Evolutionary conservation across 2,888 invertebrate species (phyloP), one percentile per base, ranked within the genome.

Genomic region (Watsonalla cultraria): DNA sequence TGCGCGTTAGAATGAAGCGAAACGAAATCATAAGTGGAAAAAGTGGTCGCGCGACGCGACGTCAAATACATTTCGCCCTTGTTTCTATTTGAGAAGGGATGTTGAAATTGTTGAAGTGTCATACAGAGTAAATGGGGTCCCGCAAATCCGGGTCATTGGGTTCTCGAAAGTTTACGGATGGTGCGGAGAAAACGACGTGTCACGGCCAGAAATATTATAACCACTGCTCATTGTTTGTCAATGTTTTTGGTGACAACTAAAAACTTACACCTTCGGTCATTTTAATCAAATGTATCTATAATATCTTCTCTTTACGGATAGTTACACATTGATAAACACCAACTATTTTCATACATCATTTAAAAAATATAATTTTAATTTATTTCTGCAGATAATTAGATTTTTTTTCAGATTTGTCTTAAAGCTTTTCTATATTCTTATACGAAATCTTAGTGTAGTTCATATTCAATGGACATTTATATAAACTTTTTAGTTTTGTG

Each of bases 21-120:
- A 37, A 48, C 13, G 37, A 15, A 48, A 48, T 37, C 13, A 14
- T 37, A 37, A 37, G 14, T 47, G 47, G 34, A 61, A 66, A 66
- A 67, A 61, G 51, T 58, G 50, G 55, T 57, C 59, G 59, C 35
- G 14, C 48, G 14, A 11, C 35, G 48, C 48, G 48, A 69, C 73
- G 76, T 76, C 76, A 74, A 67, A 72, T 70, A 74, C 72, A 78
- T 76, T 76, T 70, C 60, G 57, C 60, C 66, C 77, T 81, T 82
- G 82, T 83, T 82, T 80, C 78, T 74, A 78, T 82, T 80, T 82
- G 78, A 82, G 69, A 66, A 82, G 79, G 82, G 79, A 77, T 73
- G 74, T 78, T 77, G 67, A 78, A 84, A 82, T 82, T 74, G 75
- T 81, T 79, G 76, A 79, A 81, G 80, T 81, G 80, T 80, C 82